Percentiles rank a stretch among this genome's conserved stretches.
Conservation (phyloP, 2,888 invertebrate species). For the Camponotus fellah region DNA sequence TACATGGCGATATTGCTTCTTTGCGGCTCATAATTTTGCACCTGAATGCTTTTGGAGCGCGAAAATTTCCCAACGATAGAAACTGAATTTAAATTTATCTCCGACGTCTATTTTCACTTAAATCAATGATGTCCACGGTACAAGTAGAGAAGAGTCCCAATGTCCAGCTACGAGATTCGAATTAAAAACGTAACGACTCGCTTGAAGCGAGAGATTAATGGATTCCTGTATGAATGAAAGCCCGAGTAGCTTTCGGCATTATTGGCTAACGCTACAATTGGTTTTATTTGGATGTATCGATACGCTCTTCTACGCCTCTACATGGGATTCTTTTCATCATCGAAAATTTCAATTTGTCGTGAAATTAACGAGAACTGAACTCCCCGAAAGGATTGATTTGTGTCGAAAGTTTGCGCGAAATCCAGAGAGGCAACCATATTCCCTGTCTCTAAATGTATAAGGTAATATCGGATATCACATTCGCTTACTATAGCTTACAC, state of each 20-base stretch:
- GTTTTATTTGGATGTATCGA: background rate
- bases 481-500: slow-evolving; percentile 48
- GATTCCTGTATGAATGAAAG: slow-evolving; percentile 26
- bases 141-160: background rate
- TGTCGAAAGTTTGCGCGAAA: slow-evolving; percentile 59
- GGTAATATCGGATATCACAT: slow-evolving; percentile 57
- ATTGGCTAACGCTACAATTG: slow-evolving; percentile 40
- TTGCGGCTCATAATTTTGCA: slow-evolving; percentile 2
- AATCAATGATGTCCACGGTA: background rate
- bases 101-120: background rate
- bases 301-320: background rate
- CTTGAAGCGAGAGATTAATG: slow-evolving; percentile 40
- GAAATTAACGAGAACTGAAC: slow-evolving; percentile 57
- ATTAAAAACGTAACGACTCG: slow-evolving; percentile 16
- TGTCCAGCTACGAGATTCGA: background rate
- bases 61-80: background rate
- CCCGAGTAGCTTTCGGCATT: slow-evolving; percentile 42
- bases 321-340: slow-evolving; percentile 18
- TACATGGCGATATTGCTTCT: background rate
- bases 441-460: slow-evolving; percentile 63
- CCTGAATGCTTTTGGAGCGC: background rate
- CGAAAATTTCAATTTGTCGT: slow-evolving; percentile 42
- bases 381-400: slow-evolving; percentile 60
- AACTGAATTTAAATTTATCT: slow-evolving; percentile 5
- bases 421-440: slow-evolving; percentile 48